Evolutionary conservation across 2,113 vertebrate genomes (phyloP), one percentile per base, ranked within the genome.

Genomic region (Penelope pileata): DNA sequence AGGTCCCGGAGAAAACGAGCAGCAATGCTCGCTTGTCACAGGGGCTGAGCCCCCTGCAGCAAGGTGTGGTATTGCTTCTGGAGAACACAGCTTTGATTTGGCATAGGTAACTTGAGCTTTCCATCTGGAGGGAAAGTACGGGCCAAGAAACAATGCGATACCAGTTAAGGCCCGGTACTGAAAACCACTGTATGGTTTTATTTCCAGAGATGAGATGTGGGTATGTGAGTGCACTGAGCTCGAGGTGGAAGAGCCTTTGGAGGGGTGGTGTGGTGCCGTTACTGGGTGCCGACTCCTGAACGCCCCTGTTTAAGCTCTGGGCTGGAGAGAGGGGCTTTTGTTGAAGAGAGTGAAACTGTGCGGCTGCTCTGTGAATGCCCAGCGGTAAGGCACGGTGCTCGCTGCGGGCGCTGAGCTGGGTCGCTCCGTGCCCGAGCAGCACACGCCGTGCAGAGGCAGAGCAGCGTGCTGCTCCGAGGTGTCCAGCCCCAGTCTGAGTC

Each of bases 401-500:
- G 34, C 21, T 77, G 42, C 38, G 77, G 53, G 74, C 75, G n/a
- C 51, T 12, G 30, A 6, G 75, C 56, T 86, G 42, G 13, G 60
- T 59, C 4, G 4, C 51, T 36, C 40, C 2, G 5, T 83, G 83
- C 64, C 43, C 17, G 50, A 73, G 48, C 43, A 42, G 74, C 4
- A 19, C 45, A 3, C 42, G 45, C 91, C 75, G 88, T 86, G 72
- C 64, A 51, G 16, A 91, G 88, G 68, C 83, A 68, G 70, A 68
- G 6, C 40, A 75, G 36, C 32, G 19, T 75, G 83, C 60, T 75
- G 60, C 75, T 83, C 17, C n/a, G 76, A 86, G 91, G 64, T 70
- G 6, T 70, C 75, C 38, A 27, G 67, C 89, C 78, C 75, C 80
- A 87, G 63, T 83, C 58, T 90, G 90, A 95, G 90, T 94, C 93